These are phyloP conservation scores for Poeciliopsis infans DNA, from an alignment of 2,797 vertebrate genomes.

Conservation along the genomic window DNA sequence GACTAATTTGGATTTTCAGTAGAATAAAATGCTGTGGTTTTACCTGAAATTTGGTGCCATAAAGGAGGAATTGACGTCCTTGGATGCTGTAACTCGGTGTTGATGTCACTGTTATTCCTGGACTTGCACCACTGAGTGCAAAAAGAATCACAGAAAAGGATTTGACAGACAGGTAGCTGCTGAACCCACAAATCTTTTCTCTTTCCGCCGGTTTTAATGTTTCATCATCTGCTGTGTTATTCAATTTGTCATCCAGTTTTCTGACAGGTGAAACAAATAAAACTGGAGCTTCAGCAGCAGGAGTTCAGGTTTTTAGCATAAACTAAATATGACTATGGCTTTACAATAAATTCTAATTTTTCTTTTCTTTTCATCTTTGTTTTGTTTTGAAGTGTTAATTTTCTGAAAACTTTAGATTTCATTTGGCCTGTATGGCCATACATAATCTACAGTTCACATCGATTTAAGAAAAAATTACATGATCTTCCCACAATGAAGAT, in stretches of 20 bases:
- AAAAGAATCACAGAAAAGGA: slow-evolving; percentile 17
- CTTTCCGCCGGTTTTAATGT: slow-evolving; percentile 26
- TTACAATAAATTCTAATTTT: neutral
- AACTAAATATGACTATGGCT: neutral
- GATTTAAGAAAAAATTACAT: too few relatives aligned
- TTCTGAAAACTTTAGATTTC: too few relatives aligned
- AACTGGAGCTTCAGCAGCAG: neutral
- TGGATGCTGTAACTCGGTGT: slow-evolving; percentile 18
- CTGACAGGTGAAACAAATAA: slow-evolving; percentile 2
- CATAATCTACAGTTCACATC: too few relatives aligned
- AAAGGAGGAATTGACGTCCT: slow-evolving; percentile 28
- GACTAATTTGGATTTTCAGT: slow-evolving; percentile 25
- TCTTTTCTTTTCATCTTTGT: neutral
- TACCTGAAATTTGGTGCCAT: slow-evolving; percentile 39
- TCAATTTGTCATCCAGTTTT: slow-evolving; percentile 25
- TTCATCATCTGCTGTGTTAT: slow-evolving; percentile 50
- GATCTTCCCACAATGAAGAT: too few relatives aligned
- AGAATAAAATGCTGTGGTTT: slow-evolving; percentile 13
- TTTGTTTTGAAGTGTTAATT: too few relatives aligned
- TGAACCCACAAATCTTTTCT: slow-evolving; percentile 37
- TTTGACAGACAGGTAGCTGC: slow-evolving; percentile 42
- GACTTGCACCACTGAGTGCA: neutral
- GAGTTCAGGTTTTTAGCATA: neutral
- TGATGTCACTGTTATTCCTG: slow-evolving; percentile 19
- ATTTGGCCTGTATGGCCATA: too few relatives aligned